Evolutionary conservation across 2,113 vertebrate genomes (phyloP).

Genomic region (Clinocottus analis): DNA sequence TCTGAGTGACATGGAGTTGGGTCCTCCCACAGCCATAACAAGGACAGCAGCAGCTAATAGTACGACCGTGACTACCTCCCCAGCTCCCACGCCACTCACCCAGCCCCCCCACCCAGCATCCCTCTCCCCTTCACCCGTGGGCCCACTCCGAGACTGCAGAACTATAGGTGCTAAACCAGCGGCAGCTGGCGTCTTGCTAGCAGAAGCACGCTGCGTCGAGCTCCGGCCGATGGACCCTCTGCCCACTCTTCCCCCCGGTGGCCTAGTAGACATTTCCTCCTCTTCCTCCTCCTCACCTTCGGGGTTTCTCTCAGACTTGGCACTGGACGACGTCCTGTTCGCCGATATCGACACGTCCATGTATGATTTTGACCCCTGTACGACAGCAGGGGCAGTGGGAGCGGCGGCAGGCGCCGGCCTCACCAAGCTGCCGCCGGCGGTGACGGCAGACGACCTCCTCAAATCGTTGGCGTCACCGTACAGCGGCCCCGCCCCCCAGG

Average conservation of each 20-base stretch:
- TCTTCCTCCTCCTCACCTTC: constrained; percentile 87
- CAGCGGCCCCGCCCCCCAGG: constrained; percentile 85
- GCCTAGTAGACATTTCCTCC: constrained; percentile 86
- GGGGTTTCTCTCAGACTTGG: constrained; percentile 97
- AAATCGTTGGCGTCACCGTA: constrained; percentile 92
- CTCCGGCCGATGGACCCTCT: constrained; percentile 87
- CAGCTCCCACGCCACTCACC: constrained; percentile 57
- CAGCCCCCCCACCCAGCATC: constrained; percentile 41
- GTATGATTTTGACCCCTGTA: constrained; percentile 99
- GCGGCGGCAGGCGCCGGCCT: constrained; percentile 68
- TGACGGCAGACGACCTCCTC: constrained; percentile 95
- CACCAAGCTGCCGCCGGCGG: constrained; percentile 90
- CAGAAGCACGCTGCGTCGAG: constrained; percentile 84
- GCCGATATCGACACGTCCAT: constrained; percentile 99
- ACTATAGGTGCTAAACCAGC: constrained; percentile 83
- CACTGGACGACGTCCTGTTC: constrained; percentile 97
- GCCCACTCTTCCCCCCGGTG: constrained; percentile 75
- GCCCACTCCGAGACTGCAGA: constrained; percentile 80
- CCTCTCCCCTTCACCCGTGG: constrained; percentile 22
- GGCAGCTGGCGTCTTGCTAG: constrained; percentile 72
- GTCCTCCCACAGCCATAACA: constrained; percentile 76
- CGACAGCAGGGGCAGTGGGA: constrained; percentile 81
- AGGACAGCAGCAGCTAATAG: constrained; percentile 74
- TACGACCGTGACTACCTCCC: constrained; percentile 91
- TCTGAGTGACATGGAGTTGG: constrained; percentile 94